phyloP scores from a whole-genome alignment of 2,113 vertebrate species.

The Crotalus helleri region DNA sequence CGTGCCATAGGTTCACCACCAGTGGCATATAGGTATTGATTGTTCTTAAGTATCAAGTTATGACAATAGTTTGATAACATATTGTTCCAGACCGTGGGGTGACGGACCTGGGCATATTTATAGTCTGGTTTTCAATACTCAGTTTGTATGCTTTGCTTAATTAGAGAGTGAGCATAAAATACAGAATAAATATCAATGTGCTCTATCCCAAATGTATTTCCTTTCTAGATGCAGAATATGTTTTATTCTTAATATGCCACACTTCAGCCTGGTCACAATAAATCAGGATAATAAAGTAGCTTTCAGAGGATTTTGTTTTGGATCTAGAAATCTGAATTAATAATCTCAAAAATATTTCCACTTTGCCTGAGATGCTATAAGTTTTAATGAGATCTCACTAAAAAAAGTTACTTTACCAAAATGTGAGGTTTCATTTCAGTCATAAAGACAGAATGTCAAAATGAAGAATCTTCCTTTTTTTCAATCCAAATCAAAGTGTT shows the following conservation, averaged over 20 bases:
- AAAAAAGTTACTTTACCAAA: not conserved
- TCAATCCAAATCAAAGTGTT: not conserved
- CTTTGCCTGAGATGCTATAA: not conserved
- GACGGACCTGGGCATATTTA: not conserved
- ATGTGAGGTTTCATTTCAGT: not conserved
- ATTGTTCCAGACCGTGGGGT: not conserved
- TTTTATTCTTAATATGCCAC: not conserved
- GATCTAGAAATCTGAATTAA: not conserved
- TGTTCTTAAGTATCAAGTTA: constrained; percentile 7
- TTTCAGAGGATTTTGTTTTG: not conserved
- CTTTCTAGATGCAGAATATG: not conserved
- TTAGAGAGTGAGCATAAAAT: not conserved
- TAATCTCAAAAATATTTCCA: not conserved
- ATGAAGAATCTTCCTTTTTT: not conserved
- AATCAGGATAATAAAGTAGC: not conserved
- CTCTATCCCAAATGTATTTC: not conserved
- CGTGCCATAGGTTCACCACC: too few relatives aligned
- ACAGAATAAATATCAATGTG: not conserved
- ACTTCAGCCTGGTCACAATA: not conserved
- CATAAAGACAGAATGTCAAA: not conserved
- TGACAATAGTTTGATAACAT: not conserved
- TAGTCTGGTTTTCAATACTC: not conserved
- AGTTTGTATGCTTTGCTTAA: not conserved
- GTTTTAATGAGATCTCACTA: not conserved
- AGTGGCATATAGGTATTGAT: not conserved